Conservation (phyloP, 1,140 invertebrate species). For the Hyles euphorbiae region DNA sequence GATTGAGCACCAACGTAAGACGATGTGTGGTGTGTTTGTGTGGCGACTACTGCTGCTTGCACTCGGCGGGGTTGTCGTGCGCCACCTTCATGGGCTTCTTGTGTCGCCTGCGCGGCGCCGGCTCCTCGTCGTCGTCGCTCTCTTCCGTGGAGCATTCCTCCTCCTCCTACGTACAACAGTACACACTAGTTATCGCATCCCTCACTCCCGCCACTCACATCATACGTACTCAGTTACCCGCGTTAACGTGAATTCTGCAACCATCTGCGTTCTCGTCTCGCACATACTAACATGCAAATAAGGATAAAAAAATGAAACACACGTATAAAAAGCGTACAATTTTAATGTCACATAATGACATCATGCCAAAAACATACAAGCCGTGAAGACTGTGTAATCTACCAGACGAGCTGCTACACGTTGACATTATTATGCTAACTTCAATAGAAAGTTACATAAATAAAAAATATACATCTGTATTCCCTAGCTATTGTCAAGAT, state of each 20-base stretch:
- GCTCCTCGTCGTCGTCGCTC: slow-evolving; percentile 60
- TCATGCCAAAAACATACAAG: slow-evolving; percentile 67
- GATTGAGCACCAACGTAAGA: too few species aligned
- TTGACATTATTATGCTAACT: slow-evolving; percentile 54
- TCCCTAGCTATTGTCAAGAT: slow-evolving; percentile 44
- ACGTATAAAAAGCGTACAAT: slow-evolving; percentile 68
- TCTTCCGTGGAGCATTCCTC: slow-evolving; percentile 65
- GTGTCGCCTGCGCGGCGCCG: slow-evolving; percentile 39
- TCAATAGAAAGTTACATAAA: slow-evolving; percentile 67
- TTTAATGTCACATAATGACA: slow-evolving; percentile 67
- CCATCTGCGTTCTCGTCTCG: slow-evolving; percentile 46
- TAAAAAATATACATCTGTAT: slow-evolving; percentile 62
- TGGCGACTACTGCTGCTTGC: slow-evolving; percentile 53
- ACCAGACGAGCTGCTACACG: slow-evolving; percentile 43
- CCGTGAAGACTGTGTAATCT: slow-evolving; percentile 46
- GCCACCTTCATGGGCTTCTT: slow-evolving; percentile 35
- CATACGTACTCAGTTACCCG: too few species aligned
- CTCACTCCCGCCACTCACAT: too few species aligned
- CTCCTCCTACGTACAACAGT: slow-evolving; percentile 34
- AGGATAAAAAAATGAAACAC: slow-evolving; percentile 60
- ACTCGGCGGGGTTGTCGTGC: slow-evolving; percentile 53
- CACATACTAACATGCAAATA: slow-evolving; percentile 46
- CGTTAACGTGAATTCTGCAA: slow-evolving; percentile 54
- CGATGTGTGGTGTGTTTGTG: too few species aligned
- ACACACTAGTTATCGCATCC: slow-evolving; percentile 14